phyloP scores from a whole-genome alignment of 2,888 invertebrate genomes.

The Phaonia tiefii region DNA sequence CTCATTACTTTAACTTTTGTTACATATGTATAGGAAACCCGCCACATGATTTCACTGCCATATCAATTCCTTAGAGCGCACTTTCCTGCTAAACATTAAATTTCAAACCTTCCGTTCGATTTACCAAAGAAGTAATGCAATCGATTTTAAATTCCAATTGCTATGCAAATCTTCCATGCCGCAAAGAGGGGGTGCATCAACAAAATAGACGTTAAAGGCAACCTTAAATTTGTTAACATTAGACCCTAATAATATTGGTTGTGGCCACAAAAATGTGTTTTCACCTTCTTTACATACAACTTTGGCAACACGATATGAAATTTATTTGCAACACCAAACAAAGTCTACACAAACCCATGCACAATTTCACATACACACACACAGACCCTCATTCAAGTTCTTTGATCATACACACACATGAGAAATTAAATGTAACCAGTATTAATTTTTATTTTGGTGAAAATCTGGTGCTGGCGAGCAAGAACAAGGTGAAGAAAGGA shows the following conservation, averaged over 20 bases:
- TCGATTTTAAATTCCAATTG: neutral
- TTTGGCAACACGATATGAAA: conserved; percentile 38
- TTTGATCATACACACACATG: no score
- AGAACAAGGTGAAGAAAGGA: neutral
- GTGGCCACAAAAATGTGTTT: conserved; percentile 29
- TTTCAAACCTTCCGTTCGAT: neutral
- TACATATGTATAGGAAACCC: no score
- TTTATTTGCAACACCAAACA: conserved; percentile 30
- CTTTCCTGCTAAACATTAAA: neutral
- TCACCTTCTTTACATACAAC: neutral
- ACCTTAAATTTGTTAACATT: conserved; percentile 30
- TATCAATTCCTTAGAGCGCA: neutral
- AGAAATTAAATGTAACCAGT: conserved; percentile 4
- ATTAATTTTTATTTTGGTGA: neutral
- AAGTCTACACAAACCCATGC: conserved; percentile 4
- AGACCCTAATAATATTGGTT: conserved; percentile 18
- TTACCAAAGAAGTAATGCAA: no score
- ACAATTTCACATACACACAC: neutral
- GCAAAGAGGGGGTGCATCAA: neutral
- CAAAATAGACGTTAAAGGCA: neutral
- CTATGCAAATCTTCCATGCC: neutral
- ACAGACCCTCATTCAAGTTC: no score
- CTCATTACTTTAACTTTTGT: no score
- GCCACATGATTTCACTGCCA: no score
- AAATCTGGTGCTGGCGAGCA: neutral